Conservation (phyloP, 53 echinoderm and acorn worm species). For the Patiria pectinifera region DNA sequence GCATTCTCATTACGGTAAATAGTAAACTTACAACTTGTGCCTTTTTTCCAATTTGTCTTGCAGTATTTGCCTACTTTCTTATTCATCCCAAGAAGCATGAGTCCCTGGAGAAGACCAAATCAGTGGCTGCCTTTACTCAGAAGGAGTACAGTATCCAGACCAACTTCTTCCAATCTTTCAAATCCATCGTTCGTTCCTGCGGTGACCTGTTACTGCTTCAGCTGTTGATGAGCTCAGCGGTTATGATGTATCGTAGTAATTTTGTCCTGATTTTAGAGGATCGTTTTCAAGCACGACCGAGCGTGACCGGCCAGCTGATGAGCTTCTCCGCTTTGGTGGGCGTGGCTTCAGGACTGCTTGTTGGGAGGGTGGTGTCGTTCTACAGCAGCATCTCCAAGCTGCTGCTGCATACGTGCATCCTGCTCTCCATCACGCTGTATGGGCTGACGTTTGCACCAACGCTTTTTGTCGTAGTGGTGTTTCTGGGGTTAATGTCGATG, state of each 20-base stretch:
- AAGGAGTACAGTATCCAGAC: conserved; percentile 69
- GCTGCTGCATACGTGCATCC: conserved; percentile 71
- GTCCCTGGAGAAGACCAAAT: conserved; percentile 46
- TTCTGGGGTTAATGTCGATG: conserved; percentile 67
- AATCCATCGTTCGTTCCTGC: conserved; percentile 65
- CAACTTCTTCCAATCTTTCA: conserved; percentile 77
- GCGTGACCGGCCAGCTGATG: conserved; percentile 81
- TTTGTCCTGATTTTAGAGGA: conserved; percentile 83
- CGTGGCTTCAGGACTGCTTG: conserved; percentile 71
- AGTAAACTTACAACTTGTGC: too few relatives aligned
- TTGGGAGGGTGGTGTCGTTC: conserved; percentile 70
- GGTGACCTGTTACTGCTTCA: conserved; percentile 85
- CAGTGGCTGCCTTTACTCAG: conserved; percentile 74
- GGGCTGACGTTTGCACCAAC: conserved; percentile 72
- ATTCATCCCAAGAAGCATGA: conserved; percentile 55
- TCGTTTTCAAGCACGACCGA: conserved; percentile 76
- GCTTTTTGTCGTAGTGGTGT: conserved; percentile 59
- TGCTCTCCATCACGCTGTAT: conserved; percentile 64
- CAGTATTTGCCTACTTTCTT: conserved; percentile 81
- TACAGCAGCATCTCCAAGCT: conserved; percentile 74
- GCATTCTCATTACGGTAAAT: background rate
- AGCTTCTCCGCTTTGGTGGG: conserved; percentile 77
- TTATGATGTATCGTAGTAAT: conserved; percentile 89
- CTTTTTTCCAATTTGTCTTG: conserved; percentile 14
- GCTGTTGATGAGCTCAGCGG: conserved; percentile 77